Evolutionary conservation across 2,888 invertebrate species (phyloP).

Genomic region (Thyatira batis): DNA sequence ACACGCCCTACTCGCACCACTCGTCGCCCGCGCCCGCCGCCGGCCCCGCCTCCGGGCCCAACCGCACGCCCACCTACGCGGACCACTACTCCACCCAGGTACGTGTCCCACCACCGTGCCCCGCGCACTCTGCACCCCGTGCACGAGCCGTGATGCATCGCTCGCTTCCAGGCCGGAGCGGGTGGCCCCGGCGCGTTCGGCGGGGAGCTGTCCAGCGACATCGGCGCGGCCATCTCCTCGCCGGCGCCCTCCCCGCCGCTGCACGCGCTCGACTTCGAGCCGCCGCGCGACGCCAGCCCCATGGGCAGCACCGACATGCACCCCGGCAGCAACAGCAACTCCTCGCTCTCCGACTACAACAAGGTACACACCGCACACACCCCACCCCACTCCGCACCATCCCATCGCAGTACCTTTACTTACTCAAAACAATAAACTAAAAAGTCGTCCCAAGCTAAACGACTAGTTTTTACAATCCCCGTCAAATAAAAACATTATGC

Average conservation of each 20-base stretch:
- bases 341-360: slow-evolving; percentile 65
- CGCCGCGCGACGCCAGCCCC: slow-evolving; percentile 66
- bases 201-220: slow-evolving; percentile 89
- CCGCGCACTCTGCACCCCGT: too few species aligned
- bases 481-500: too few species aligned
- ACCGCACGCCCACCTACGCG: slow-evolving; percentile 51
- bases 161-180: too few species aligned
- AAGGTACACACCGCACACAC: slow-evolving; percentile 39
- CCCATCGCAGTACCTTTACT: too few species aligned
- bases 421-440: too few species aligned
- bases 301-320: slow-evolving; percentile 53
- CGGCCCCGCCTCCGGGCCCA: slow-evolving; percentile 61
- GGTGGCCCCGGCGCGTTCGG: slow-evolving; percentile 66
- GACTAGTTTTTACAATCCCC: too few species aligned
- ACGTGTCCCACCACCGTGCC: too few species aligned
- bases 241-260: slow-evolving; percentile 87
- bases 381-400: too few species aligned
- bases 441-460: too few species aligned
- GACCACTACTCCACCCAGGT: slow-evolving; percentile 31
- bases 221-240: slow-evolving; percentile 90
- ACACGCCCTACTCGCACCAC: slow-evolving; percentile 76
- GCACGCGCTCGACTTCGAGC: slow-evolving; percentile 89
- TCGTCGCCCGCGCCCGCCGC: slow-evolving; percentile 74
- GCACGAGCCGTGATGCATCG: too few species aligned
- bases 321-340: slow-evolving; percentile 53